Evolutionary conservation across 2,113 vertebrate species (phyloP), one percentile per base, ranked within the genome.

Genomic region (Anser brachyrhynchus): DNA sequence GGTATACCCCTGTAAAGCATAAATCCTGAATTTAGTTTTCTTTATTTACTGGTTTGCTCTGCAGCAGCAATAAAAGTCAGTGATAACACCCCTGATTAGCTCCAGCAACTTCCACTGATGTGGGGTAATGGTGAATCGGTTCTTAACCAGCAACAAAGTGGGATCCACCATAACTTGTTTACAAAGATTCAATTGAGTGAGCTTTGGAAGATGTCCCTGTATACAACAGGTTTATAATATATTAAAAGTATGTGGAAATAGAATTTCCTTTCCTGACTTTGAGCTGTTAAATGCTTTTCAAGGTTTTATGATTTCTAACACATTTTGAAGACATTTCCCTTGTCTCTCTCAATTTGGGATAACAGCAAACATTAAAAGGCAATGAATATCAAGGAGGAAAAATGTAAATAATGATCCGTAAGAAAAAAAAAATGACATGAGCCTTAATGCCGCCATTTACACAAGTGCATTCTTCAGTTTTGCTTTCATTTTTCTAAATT

Each of bases 11-110:
- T 94, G 77, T 28, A 95, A 97, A 97, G 78, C 94, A 97, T 83
- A 96, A 97, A 93, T 95, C 89, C 58, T 87, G 23, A 95, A 92
- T 93, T 95, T 96, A 76, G 64, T 92, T 97, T 97, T 92, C 80
- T 95, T 97, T 97, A 97, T 96, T 97, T 87, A 51, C 59, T 96
- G 84, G 37, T 96, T 97, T 97, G 66, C 77, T 96, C 59, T 61
- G 75, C 59, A 92, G 69, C 65, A 91, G 82, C 87, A 97, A 96
- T 96, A 96, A 95, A 95, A 97, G 52, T 92, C 74, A 93, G 69
- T 89, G 95, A 96, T 97, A 96, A 87, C 51, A 91, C 11, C 61
- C 44, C 58, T 96, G 95, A 97, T 96, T 97, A 97, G 83, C 87
- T 95, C 65, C 81, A 82, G 52, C 67, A 96, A 23, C 71, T 95